Conservation (phyloP, 2,888 invertebrate species). For the Calameuta pallipes region DNA sequence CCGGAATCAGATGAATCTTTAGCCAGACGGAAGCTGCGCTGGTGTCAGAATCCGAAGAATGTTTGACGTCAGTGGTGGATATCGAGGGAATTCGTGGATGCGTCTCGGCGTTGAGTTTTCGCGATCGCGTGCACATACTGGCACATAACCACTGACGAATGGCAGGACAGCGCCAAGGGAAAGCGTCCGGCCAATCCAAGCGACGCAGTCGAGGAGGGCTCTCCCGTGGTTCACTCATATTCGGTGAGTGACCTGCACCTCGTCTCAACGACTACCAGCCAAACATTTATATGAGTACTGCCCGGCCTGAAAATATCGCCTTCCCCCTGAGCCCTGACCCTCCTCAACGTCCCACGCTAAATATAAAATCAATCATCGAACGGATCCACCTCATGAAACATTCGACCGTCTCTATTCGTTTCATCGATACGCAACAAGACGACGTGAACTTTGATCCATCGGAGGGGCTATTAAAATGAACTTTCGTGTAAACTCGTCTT, state of each 20-base stretch:
- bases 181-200: slow-evolving; percentile 29
- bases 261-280: slow-evolving; percentile 47
- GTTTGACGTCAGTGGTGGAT: too few species aligned
- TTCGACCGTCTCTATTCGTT: too few species aligned
- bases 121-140: not conserved
- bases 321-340: slow-evolving; percentile 44
- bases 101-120: too few species aligned
- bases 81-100: too few species aligned
- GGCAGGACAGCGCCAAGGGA: slow-evolving; percentile 33
- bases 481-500: too few species aligned
- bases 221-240: slow-evolving; percentile 49
- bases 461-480: too few species aligned
- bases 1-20: too few species aligned
- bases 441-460: too few species aligned
- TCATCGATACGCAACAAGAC: too few species aligned
- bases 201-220: slow-evolving; percentile 15
- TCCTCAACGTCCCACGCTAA: slow-evolving; percentile 47
- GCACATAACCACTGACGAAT: slow-evolving; percentile 29
- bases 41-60: too few species aligned
- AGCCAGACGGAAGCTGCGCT: too few species aligned
- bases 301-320: slow-evolving; percentile 60
- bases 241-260: slow-evolving; percentile 63
- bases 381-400: slow-evolving; percentile 22
- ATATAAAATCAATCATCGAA: slow-evolving; percentile 43
- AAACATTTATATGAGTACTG: slow-evolving; percentile 58